Evolutionary conservation across 30 jellyfish, hydroid and myxozoan genomes (phyloP).

Genomic region (Phacellophora camtschatica): DNA sequence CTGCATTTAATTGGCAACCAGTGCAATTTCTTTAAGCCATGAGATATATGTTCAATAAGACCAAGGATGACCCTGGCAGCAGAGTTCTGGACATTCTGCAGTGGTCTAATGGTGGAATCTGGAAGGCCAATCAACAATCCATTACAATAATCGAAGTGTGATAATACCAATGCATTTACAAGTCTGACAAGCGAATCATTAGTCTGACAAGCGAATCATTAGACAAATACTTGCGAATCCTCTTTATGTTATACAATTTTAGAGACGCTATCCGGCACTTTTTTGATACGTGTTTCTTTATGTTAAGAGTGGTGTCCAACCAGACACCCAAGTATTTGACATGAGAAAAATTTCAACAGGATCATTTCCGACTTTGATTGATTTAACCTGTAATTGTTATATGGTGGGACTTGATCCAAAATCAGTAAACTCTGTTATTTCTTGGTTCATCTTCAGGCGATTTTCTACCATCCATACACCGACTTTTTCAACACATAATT

Average conservation of each 20-base stretch:
- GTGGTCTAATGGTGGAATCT: constrained; percentile 5
- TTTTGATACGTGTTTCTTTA: constrained; percentile 13
- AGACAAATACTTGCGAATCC: constrained; percentile 38
- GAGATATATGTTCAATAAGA: constrained; percentile 21
- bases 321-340: constrained; percentile 35
- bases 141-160: constrained; percentile 26
- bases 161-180: constrained; percentile 36
- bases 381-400: background rate
- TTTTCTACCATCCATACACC: background rate
- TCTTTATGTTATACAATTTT: constrained; percentile 2
- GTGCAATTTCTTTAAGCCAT: constrained; percentile 11
- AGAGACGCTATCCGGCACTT: constrained; percentile 45
- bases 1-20: constrained; percentile 29
- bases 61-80: constrained; percentile 45
- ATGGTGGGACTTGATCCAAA: background rate
- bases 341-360: constrained; percentile 23
- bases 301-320: constrained; percentile 20
- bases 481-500: background rate
- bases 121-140: constrained; percentile 27
- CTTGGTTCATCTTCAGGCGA: background rate
- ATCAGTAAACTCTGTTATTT: background rate
- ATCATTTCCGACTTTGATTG: constrained; percentile 16
- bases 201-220: constrained; percentile 41
- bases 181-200: too few species aligned
- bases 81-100: constrained; percentile 46